Percentiles rank a stretch among this genome's conserved stretches.
These are phyloP conservation scores for Drosophila gaucha DNA, from an alignment of 2,888 invertebrate species.

Conservation along the genomic window DNA sequence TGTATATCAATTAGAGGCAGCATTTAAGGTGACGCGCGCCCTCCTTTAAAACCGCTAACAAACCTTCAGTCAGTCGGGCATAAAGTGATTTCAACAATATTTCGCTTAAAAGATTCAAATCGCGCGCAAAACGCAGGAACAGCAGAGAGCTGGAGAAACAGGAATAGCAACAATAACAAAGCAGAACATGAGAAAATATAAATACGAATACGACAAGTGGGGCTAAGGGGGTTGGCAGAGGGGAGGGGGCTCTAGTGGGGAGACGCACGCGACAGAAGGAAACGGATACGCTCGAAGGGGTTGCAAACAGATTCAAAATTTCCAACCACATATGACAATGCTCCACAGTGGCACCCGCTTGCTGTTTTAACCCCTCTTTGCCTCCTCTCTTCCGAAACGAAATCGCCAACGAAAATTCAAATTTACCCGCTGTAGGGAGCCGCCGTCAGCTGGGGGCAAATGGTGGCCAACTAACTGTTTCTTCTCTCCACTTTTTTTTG, in stretches of 20 bases:
- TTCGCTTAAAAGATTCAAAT: slow-evolving; percentile 81
- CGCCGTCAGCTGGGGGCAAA: slow-evolving; percentile 21
- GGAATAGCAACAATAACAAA: slow-evolving; percentile 57
- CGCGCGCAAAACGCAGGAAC: slow-evolving; percentile 58
- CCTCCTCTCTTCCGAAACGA: background rate
- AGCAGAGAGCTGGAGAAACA: slow-evolving; percentile 16
- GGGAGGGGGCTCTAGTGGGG: background rate
- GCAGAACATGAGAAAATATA: slow-evolving; percentile 66
- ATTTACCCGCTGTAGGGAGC: slow-evolving; percentile 58
- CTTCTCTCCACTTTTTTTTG: slow-evolving; percentile 31
- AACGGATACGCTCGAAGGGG: slow-evolving; percentile 82
- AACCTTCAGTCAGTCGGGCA: slow-evolving; percentile 57
- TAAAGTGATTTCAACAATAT: slow-evolving; percentile 82
- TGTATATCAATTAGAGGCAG: slow-evolving; percentile 66
- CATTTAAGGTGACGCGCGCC: slow-evolving; percentile 50
- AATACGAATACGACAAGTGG: slow-evolving; percentile 77
- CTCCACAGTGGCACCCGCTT: slow-evolving; percentile 62
- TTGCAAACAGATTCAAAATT: slow-evolving; percentile 82
- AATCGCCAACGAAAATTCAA: slow-evolving; percentile 71
- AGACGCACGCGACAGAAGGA: slow-evolving; percentile 79
- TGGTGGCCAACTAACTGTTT: slow-evolving; percentile 71
- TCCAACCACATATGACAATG: slow-evolving; percentile 82
- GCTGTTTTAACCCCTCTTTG: background rate
- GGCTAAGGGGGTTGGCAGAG: background rate
- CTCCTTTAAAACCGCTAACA: background rate